Evolutionary conservation across 1,140 invertebrate genomes (phyloP), one percentile per base, ranked within the genome.

Genomic region (Drosophila chauvacae): DNA sequence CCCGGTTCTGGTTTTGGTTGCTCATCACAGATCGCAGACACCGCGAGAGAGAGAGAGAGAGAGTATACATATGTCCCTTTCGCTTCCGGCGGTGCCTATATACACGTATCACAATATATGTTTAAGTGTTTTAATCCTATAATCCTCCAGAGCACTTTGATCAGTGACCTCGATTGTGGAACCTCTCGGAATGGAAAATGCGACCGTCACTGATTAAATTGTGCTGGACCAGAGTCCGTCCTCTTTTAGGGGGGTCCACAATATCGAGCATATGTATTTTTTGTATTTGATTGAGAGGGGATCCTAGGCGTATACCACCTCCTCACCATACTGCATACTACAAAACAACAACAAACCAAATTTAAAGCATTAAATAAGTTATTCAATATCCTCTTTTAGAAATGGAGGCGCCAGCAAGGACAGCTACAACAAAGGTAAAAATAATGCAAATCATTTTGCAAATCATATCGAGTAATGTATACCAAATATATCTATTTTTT

Each of bases 391-490:
- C 96, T 96, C 95, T 96, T 96, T 96, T 96, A 96, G 96, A 95
- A 95, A 94, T 95, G 96, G 96, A 95, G 95, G 96, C 95, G 95
- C 95, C 95, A 95, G 95, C 94, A 95, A 95, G 94, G 96, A 96
- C 95, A 96, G 95, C 96, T 96, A 94, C 96, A 96, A 96, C 94
- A 96, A 96, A 96, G 96, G 96, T 96, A 96, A 96, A 96, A 95
- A 95, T 82, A 86, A 86, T 91, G 86, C 90, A 91, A 91, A 63
- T 56, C 42, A 75, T 83, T 56, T 56, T 91, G 81, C 90, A 76
- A 55, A 78, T 53, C 53, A 75, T 78, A 88, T 85, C 90, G 85
- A 90, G 90, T 91, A 91, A 91, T 83, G 90, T 91, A 91, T 90
- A 81, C 80, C 65, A 80, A 82, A 56, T 56, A 56, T 55, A 37